Conservation (phyloP, 2,113 vertebrate genomes). For the Eretmochelys imbricata region DNA sequence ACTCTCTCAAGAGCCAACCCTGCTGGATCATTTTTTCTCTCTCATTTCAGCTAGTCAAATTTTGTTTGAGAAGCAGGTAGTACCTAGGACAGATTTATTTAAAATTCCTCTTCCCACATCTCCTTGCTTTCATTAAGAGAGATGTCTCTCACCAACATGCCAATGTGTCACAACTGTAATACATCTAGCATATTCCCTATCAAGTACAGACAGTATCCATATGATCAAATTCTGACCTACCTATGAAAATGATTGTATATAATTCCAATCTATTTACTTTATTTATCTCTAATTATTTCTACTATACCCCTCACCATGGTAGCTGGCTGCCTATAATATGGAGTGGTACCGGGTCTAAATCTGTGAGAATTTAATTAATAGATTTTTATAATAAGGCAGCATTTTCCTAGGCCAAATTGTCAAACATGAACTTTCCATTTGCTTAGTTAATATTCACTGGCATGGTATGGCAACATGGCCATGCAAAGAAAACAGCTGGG, state of each 20-base stretch:
- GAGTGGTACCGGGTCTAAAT: background rate
- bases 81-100: background rate
- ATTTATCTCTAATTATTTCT: background rate
- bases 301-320: background rate
- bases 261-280: background rate
- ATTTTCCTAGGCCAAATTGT: background rate
- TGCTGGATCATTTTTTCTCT: background rate
- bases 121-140: conserved; percentile 15
- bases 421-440: background rate
- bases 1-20: background rate
- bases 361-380: background rate
- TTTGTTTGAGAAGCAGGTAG: background rate
- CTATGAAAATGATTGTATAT: background rate
- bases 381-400: background rate
- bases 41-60: background rate
- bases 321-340: background rate
- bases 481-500: background rate
- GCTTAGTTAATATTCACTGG: background rate
- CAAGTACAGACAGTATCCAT: background rate
- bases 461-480: background rate
- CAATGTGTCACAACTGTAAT: background rate
- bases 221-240: background rate
- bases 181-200: background rate
- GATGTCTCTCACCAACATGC: background rate
- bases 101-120: background rate